Conservation (phyloP, 2,113 vertebrate species). For the Halichoeres trimaculatus region DNA sequence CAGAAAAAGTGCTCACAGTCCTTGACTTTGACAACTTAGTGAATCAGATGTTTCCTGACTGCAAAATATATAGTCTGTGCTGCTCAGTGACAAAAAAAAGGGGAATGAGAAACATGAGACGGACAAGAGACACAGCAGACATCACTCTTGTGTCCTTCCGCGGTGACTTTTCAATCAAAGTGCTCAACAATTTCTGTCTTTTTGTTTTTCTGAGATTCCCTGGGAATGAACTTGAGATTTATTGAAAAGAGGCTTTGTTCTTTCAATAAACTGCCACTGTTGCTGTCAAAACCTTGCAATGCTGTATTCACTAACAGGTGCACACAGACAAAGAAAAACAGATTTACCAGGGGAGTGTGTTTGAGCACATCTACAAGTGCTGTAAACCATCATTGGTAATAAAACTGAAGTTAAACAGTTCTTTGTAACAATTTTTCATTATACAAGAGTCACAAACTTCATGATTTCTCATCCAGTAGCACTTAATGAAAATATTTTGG, state of each 20-base stretch:
- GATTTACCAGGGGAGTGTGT: no score
- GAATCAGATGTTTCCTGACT: slow-evolving; percentile 3
- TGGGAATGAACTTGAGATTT: no score
- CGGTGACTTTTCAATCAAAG: slow-evolving; percentile 29
- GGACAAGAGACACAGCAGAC: neutral
- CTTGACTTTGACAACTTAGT: slow-evolving; percentile 28
- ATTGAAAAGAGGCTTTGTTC: no score
- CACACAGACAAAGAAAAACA: neutral
- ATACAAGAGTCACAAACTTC: neutral
- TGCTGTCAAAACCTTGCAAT: no score
- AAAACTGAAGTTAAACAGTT: neutral
- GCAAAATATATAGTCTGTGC: neutral
- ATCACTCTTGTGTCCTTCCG: neutral
- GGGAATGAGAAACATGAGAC: neutral
- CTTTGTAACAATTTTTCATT: neutral
- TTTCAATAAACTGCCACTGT: no score
- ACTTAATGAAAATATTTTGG: neutral
- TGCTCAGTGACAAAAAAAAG: slow-evolving; percentile 20
- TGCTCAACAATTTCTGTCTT: neutral
- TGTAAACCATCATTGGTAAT: neutral
- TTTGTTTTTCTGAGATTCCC: no score
- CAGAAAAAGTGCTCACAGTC: neutral
- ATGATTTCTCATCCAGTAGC: neutral
- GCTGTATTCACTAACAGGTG: no score
- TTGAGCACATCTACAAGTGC: neutral